Conservation (phyloP, 2,113 vertebrate species). For the Gopherus flavomarginatus region DNA sequence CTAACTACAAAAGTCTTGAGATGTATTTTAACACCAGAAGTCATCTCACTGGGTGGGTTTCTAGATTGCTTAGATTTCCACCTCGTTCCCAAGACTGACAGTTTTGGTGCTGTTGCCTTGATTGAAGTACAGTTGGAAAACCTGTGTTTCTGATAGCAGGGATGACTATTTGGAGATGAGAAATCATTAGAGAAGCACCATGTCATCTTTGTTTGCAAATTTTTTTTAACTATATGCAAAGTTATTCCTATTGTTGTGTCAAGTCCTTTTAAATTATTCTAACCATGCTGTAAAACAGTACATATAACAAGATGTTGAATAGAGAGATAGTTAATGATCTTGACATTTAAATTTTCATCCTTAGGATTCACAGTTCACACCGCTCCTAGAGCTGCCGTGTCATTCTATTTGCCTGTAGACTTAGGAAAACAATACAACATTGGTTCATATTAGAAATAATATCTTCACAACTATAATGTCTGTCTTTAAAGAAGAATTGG, state of each 20-base stretch:
- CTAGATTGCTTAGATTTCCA: not conserved
- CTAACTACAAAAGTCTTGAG: not conserved
- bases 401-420: not conserved
- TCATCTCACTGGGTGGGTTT: rapidly evolving
- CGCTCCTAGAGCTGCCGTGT: not conserved
- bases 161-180: not conserved
- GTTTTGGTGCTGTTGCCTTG: not conserved
- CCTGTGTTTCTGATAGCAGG: not conserved
- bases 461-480: not conserved
- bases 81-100: not conserved
- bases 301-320: not conserved
- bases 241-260: not conserved
- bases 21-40: not conserved
- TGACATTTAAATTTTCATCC: not conserved
- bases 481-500: not conserved
- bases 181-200: not conserved
- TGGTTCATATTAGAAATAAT: not conserved
- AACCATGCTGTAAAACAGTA: not conserved
- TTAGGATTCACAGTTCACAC: not conserved
- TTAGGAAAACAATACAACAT: not conserved
- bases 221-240: not conserved
- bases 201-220: not conserved
- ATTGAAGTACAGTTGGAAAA: not conserved
- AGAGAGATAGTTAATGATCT: not conserved
- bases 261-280: not conserved